These are phyloP conservation scores for Lycaon pictus DNA, from an alignment of 2,113 vertebrate species.

Conservation along the genomic window DNA sequence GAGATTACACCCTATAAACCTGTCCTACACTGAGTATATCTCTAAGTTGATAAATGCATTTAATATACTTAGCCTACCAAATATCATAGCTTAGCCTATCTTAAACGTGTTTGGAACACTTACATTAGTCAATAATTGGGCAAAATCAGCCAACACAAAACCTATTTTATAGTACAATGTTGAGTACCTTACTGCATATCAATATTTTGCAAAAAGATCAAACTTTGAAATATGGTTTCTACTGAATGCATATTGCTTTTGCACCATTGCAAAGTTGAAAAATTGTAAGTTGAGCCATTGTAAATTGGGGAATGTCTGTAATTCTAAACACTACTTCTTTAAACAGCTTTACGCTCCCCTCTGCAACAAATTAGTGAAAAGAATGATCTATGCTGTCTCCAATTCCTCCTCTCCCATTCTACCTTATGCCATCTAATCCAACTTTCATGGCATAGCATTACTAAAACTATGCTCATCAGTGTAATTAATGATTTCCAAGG, in stretches of 20 bases:
- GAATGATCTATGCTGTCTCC: rapidly evolving
- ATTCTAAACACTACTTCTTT: not conserved
- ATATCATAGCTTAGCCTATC: not conserved
- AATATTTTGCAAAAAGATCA: not conserved
- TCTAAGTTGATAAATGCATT: not conserved
- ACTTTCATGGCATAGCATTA: not conserved
- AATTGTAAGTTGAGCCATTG: not conserved
- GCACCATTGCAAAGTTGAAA: not conserved
- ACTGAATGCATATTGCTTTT: not conserved
- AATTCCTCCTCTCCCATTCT: not conserved
- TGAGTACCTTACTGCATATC: not conserved
- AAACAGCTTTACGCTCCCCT: not conserved
- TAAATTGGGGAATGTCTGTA: not conserved
- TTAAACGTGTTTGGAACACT: not conserved
- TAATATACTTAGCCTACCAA: not conserved
- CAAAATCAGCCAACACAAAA: not conserved
- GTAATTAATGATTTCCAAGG: not conserved
- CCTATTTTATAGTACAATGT: not conserved
- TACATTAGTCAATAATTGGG: not conserved
- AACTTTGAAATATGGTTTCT: not conserved
- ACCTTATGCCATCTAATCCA: not conserved
- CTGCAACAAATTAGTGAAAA: not conserved
- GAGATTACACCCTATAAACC: not conserved
- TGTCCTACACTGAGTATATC: not conserved
- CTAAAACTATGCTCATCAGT: not conserved